phyloP scores from a whole-genome alignment of 92 coral and sea anemone genomes.

The Scolanthus callimorphus region DNA sequence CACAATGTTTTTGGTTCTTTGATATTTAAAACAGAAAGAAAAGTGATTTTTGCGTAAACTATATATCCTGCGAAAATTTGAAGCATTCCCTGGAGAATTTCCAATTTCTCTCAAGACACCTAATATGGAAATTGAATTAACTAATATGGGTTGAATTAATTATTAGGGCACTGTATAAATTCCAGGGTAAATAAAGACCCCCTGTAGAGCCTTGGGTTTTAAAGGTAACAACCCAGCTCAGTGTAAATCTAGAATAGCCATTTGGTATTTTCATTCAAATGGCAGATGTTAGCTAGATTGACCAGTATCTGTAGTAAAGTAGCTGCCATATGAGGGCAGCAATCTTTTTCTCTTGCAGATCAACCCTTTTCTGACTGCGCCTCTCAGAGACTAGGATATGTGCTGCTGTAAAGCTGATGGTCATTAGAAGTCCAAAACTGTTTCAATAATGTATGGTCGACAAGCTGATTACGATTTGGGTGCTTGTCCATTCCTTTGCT shows the following conservation, averaged over 20 bases:
- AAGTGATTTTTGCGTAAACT: background rate
- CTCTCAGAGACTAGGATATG: conserved; percentile 34
- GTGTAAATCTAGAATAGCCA: no score
- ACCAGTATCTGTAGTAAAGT: conserved; percentile 37
- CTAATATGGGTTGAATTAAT: no score
- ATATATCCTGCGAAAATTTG: background rate
- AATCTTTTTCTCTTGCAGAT: conserved; percentile 49
- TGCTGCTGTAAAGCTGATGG: background rate
- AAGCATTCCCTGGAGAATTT: background rate
- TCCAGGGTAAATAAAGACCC: no score
- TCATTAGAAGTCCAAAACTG: background rate
- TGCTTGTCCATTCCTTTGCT: background rate
- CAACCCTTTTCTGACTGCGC: conserved; percentile 34
- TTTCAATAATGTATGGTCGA: no score
- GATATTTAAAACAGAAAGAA: background rate
- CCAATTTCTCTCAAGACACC: background rate
- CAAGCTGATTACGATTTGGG: no score
- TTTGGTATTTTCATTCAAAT: no score
- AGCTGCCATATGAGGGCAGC: conserved; percentile 58
- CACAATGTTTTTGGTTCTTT: conserved; percentile 55
- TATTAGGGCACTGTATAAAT: no score
- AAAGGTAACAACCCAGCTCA: no score
- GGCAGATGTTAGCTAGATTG: no score
- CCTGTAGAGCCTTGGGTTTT: no score
- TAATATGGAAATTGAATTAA: no score